Evolutionary conservation across 2,113 vertebrate genomes (phyloP), one percentile per base, ranked within the genome.

Genomic region (Menura novaehollandiae): DNA sequence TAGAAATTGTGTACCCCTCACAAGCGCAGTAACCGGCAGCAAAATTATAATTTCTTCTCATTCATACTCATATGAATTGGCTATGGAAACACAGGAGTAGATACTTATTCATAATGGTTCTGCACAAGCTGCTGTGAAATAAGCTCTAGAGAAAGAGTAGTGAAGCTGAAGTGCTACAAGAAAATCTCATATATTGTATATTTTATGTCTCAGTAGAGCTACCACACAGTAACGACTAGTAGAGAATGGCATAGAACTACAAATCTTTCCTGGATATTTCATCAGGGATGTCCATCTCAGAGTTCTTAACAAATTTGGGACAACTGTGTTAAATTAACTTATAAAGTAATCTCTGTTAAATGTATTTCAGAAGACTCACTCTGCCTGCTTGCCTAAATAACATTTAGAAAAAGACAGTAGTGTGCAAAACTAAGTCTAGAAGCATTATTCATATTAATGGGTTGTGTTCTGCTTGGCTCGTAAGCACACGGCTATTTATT

Each of bases 241-340:
- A 73, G 37, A 69, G 30, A 88, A 83, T 33, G 62, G 76, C 51
- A 62, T 20, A 81, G 62, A 91, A 73, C 43, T 78, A 76, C 14
- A 95, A 78, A 56, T 35, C 17, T 72, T 26, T 85, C 32, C 66
- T 95, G 44, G 95, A 83, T 92, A 73, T 89, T 96, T 94, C n/a
- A 94, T 62, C 37, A 35, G 27, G 10, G 51, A 81, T 1, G 14
- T 82, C 52, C 11, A 37, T 59, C 81, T 52, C 44, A 46, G 51
- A 84, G 41, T 60, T 52, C 66, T 93, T 92, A 80, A 62, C 32
- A 80, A 90, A 77, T 78, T 1, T 67, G 53, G 60, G 41, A 49
- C 43, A 69, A 43, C 1, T 35, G 14, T 33, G 16, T 76, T 89
- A 77, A 58, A 94, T 83, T 85, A 11, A 71, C 43, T 85, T 59